Evolutionary conservation across 2,888 invertebrate species (phyloP), one percentile per base, ranked within the genome.

Genomic region (Byasa hedistus): DNA sequence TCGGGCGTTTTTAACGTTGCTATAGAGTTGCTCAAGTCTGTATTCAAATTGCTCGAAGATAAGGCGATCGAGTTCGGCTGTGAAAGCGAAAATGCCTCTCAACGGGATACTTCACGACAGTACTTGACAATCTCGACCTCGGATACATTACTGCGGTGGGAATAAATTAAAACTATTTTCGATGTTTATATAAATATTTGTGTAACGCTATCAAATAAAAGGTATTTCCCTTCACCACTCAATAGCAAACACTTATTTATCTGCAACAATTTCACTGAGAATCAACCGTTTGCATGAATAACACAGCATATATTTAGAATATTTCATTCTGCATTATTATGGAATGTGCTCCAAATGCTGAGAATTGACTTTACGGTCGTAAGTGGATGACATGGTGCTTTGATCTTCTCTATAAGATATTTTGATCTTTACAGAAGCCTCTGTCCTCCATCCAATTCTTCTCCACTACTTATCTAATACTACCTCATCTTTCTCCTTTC

Each of bases 1-100:
- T 57, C 27, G 21, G 48, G 59, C 59, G 32, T 61, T 61, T 65
- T 61, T 48, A 56, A 55, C 59, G 27, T 55, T 39, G 22, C 48
- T 48, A 1, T 21, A 27, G 27, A 23, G 23, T 64, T 60, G n/a
- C 65, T 8, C 27, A 65, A 65, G 21, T 15, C 21, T 8, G 36
- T 59, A 44, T 65, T 65, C 39, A 65, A 65, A 65, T 60, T 60
- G 59, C 59, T 65, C 8, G 48, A 32, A 59, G 44, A 64, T 64
- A 64, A 48, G n/a, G 48, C 48, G 48, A 48, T 48, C 22, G 44
- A 44, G 54, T 27, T 65, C 39, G 64, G 21, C 55, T 24, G 60
- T 65, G 59, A 65, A 64, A 65, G 59, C 22, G 24, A 51, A 58
- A 64, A 60, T 56, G 48, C 32, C 48, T 64, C 44, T 27, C 59